phyloP scores from a whole-genome alignment of 2,888 invertebrate genomes.

The Pheosia tremula region DNA sequence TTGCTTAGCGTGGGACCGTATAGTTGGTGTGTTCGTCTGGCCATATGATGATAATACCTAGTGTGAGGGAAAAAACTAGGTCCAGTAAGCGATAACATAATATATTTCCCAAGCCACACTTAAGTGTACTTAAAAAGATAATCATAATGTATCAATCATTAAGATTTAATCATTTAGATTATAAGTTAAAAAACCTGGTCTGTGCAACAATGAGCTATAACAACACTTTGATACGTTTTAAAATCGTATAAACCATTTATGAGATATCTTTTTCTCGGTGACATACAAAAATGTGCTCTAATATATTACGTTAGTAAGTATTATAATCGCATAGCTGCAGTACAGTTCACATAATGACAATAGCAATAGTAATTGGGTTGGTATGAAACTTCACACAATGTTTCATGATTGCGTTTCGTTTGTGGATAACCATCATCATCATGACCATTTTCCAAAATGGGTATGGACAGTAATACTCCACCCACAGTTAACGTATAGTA shows the following conservation, averaged over 20 bases:
- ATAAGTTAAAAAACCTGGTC: not conserved
- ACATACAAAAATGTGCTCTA: not conserved
- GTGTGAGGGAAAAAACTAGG: too few relatives aligned
- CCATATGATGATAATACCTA: too few relatives aligned
- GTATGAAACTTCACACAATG: constrained; percentile 40
- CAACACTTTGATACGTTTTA: not conserved
- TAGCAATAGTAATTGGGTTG: constrained; percentile 32
- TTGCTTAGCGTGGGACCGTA: too few relatives aligned
- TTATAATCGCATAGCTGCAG: not conserved
- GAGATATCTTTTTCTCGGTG: not conserved
- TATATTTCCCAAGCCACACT: not conserved
- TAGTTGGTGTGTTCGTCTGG: too few relatives aligned
- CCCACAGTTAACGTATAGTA: too few relatives aligned
- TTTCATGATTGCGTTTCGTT: constrained; percentile 5
- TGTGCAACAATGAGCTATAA: not conserved
- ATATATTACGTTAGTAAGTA: not conserved
- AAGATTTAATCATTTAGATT: not conserved
- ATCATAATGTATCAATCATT: not conserved
- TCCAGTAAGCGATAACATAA: too few relatives aligned
- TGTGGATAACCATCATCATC: too few relatives aligned
- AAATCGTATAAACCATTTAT: not conserved
- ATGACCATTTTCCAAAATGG: too few relatives aligned
- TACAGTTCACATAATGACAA: constrained; percentile 41
- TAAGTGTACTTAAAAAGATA: constrained; percentile 1
- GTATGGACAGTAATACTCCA: too few relatives aligned